Conservation (phyloP, 2,113 vertebrate species). For the Podocnemis expansa region DNA sequence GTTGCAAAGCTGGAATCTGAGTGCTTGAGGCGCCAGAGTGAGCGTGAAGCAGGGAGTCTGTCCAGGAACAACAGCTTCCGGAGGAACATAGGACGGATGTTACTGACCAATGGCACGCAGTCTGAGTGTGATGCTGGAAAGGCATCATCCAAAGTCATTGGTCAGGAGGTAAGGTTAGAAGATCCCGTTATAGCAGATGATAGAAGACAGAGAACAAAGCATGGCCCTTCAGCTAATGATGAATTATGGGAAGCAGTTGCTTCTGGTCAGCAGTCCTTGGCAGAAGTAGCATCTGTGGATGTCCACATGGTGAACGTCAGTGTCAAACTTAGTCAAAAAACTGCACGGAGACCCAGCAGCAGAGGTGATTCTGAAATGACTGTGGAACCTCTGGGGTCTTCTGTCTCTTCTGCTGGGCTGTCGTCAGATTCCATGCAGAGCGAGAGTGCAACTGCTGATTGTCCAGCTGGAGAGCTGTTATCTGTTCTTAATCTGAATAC, state of each 20-base stretch:
- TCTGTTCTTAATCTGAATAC: slow-evolving; percentile 39
- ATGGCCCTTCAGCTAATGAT: neutral
- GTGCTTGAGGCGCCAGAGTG: slow-evolving; percentile 82
- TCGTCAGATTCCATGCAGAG: slow-evolving; percentile 5
- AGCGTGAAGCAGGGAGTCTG: slow-evolving; percentile 78
- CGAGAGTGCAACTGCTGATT: neutral
- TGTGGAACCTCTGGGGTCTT: slow-evolving; percentile 32
- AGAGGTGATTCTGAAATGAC: slow-evolving; percentile 30
- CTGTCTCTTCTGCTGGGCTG: slow-evolving; percentile 33
- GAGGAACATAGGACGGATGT: slow-evolving; percentile 84
- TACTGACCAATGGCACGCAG: slow-evolving; percentile 79
- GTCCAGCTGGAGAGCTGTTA: slow-evolving; percentile 29
- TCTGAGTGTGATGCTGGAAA: slow-evolving; percentile 27
- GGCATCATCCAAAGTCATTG: neutral
- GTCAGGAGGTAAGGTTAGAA: slow-evolving; percentile 2
- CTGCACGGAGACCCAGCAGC: slow-evolving; percentile 3
- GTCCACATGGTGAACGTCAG: slow-evolving; percentile 4
- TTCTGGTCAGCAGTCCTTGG: slow-evolving; percentile 29
- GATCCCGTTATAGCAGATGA: slow-evolving; percentile 12
- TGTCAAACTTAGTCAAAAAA: slow-evolving; percentile 44
- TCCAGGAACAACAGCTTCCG: slow-evolving; percentile 88
- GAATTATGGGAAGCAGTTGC: slow-evolving; percentile 46
- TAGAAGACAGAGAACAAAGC: neutral
- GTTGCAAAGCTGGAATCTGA: slow-evolving; percentile 93
- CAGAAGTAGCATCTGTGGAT: slow-evolving; percentile 26